These are phyloP conservation scores for Drosophila pruinosa DNA, from an alignment of 1,140 invertebrate genomes.

Conservation along the genomic window DNA sequence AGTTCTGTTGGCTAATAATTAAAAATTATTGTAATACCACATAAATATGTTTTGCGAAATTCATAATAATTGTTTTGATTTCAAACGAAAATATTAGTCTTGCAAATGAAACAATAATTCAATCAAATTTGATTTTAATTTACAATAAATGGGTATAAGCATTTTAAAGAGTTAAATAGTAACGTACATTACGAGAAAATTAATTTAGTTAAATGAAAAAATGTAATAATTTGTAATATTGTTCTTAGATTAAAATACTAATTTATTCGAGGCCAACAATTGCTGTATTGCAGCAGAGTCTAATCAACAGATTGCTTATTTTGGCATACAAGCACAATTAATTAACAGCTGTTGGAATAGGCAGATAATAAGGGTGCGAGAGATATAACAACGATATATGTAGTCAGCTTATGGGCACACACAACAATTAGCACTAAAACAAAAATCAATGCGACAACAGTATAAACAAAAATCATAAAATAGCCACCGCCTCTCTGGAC, in stretches of 20 bases:
- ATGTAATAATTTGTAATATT: too few species aligned
- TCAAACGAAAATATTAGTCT: not conserved
- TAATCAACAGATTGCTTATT: slow-evolving; percentile 19
- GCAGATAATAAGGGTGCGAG: not conserved
- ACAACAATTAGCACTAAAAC: slow-evolving; percentile 27
- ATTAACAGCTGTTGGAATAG: slow-evolving; percentile 32
- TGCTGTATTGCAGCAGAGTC: not conserved
- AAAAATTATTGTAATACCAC: not conserved
- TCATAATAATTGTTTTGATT: slow-evolving; percentile 2
- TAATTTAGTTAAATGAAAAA: too few species aligned
- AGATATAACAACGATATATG: slow-evolving; percentile 37
- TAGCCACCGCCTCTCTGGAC: not conserved
- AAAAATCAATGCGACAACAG: slow-evolving; percentile 38
- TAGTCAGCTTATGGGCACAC: slow-evolving; percentile 41
- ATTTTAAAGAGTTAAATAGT: not conserved
- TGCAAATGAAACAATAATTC: too few species aligned
- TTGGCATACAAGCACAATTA: slow-evolving; percentile 30
- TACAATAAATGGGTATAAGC: too few species aligned
- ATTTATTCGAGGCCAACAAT: not conserved
- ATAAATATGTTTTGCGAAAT: not conserved
- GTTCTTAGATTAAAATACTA: not conserved
- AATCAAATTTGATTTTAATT: not conserved
- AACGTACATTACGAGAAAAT: too few species aligned
- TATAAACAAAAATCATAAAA: slow-evolving; percentile 28
- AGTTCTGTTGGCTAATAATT: not conserved